Evolutionary conservation across 2,113 vertebrate genomes (phyloP).

Genomic region (Apodemus sylvaticus): DNA sequence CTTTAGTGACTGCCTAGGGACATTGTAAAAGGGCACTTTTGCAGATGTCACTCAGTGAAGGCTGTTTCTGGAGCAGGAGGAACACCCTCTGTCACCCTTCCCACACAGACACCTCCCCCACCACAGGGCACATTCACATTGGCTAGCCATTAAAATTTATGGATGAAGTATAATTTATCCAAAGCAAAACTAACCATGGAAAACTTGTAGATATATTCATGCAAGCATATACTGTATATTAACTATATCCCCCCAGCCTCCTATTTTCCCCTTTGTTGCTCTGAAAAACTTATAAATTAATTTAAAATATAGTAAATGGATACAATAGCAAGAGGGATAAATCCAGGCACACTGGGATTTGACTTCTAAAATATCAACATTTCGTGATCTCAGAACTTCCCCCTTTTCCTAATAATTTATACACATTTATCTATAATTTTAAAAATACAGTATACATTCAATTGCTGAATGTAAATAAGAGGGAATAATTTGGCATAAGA

Average conservation of each 20-base stretch:
- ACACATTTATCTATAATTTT: background rate
- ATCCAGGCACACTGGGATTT: background rate
- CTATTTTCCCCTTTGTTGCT: background rate
- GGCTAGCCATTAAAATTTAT: background rate
- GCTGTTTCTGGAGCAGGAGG: background rate
- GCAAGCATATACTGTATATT: background rate
- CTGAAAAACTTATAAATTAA: background rate
- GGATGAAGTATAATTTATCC: background rate
- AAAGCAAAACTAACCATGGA: background rate
- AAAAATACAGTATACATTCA: background rate
- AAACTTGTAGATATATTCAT: background rate
- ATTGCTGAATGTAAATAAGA: conserved; percentile 51
- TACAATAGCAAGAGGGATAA: background rate
- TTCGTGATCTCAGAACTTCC: background rate
- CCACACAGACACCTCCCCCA: background rate
- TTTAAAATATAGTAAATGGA: conserved; percentile 36
- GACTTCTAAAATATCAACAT: conserved; percentile 12
- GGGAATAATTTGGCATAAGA: background rate
- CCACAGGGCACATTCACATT: background rate
- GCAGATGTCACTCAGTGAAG: background rate
- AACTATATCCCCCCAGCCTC: background rate
- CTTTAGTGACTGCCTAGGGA: background rate
- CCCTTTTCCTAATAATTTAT: background rate
- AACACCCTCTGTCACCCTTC: background rate
- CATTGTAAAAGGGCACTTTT: background rate